Conservation (phyloP, 2,888 invertebrate species). For the Timema cristinae region DNA sequence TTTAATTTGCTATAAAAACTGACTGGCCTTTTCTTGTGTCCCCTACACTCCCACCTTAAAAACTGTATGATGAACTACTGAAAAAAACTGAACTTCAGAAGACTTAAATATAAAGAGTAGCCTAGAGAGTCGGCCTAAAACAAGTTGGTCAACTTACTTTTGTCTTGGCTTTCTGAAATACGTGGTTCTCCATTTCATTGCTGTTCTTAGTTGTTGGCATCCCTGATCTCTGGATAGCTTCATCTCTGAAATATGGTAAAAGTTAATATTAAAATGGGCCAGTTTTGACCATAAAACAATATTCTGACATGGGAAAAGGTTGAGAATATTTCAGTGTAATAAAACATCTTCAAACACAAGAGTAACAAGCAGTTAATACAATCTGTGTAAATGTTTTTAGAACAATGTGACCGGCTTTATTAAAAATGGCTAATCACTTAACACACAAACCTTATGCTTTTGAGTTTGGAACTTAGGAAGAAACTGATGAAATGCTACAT, state of each 20-base stretch:
- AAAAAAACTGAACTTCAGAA: background rate
- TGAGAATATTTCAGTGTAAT: background rate
- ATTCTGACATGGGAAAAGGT: background rate
- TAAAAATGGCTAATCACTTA: no score
- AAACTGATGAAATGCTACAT: no score
- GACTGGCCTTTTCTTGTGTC: no score
- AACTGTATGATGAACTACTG: background rate
- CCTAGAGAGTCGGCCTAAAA: background rate
- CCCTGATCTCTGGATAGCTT: slow-evolving; percentile 77
- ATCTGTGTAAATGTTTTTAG: no score
- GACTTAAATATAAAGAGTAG: no score
- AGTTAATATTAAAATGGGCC: background rate
- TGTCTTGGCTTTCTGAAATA: slow-evolving; percentile 83
- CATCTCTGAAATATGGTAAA: slow-evolving; percentile 61
- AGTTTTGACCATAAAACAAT: background rate
- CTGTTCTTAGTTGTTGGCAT: slow-evolving; percentile 82
- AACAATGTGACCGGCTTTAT: no score
- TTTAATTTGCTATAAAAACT: no score
- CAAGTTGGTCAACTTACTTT: slow-evolving; percentile 46
- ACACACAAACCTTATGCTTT: no score
- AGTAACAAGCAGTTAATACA: no score
- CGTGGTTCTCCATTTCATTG: slow-evolving; percentile 90
- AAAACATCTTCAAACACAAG: background rate
- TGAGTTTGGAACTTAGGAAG: no score
- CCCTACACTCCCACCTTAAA: background rate